A percentile compares a stretch with the other conserved stretches of the same genome.
Conservation (phyloP, 2,888 invertebrate species). For the Platycheirus albimanus region DNA sequence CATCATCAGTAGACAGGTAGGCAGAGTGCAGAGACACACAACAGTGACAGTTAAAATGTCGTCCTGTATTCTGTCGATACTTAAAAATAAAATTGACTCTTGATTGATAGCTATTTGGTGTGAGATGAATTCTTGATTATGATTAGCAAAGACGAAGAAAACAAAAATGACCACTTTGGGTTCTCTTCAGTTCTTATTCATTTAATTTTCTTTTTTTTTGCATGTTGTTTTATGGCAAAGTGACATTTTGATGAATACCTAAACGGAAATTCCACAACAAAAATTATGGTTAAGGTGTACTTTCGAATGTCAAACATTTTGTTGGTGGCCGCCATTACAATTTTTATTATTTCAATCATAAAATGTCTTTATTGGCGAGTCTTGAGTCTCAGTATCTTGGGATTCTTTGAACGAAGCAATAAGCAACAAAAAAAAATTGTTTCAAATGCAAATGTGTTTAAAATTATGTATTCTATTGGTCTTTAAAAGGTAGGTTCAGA, state of each 20-base stretch:
- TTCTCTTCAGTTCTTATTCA: conserved; percentile 11
- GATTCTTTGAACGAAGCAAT: no score
- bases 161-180: conserved; percentile 3
- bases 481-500: no score
- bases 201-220: conserved; percentile 9
- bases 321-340: neutral
- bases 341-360: neutral
- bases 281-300: neutral
- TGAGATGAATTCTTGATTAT: conserved; percentile 72
- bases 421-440: no score
- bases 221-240: conserved; percentile 38
- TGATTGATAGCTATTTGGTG: conserved; percentile 68
- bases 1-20: conserved; percentile 45
- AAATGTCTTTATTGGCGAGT: no score
- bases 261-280: conserved; percentile 32
- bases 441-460: no score
- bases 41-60: conserved; percentile 66
- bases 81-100: conserved; percentile 67
- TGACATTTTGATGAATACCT: conserved; percentile 46
- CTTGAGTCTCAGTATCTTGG: no score
- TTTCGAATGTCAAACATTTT: conserved; percentile 11
- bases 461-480: no score
- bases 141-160: conserved; percentile 41
- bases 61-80: conserved; percentile 70
- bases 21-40: conserved; percentile 38